These are phyloP conservation scores for Macrophya annulata DNA, from an alignment of 2,888 invertebrate species.

Conservation along the genomic window DNA sequence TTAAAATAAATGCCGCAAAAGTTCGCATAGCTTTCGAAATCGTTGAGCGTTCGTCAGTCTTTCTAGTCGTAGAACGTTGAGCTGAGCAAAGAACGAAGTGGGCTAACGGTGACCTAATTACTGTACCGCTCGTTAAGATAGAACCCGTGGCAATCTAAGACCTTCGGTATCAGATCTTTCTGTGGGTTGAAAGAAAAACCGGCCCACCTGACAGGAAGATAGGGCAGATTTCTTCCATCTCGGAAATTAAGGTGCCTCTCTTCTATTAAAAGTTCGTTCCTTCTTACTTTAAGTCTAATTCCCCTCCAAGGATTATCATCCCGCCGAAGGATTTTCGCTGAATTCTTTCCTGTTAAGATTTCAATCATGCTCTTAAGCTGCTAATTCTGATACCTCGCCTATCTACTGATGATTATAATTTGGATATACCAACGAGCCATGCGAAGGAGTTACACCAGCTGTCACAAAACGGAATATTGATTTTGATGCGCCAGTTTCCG, in stretches of 20 bases:
- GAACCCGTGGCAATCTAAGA: conserved; percentile 44
- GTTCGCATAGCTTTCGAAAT: conserved; percentile 17
- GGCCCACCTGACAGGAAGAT: conserved; percentile 6
- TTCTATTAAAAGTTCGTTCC: conserved; percentile 39
- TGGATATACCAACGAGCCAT: neutral
- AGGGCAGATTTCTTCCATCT: conserved; percentile 34
- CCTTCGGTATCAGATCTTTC: conserved; percentile 25
- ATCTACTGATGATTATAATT: neutral
- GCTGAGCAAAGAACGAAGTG: conserved; percentile 18
- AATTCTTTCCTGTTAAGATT: conserved; percentile 15
- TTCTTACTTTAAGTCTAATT: conserved; percentile 28
- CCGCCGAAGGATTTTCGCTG: neutral
- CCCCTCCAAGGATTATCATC: neutral
- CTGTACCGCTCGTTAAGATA: conserved; percentile 42
- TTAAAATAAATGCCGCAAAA: conserved; percentile 5
- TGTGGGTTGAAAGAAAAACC: conserved; percentile 33
- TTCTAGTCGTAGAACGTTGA: neutral
- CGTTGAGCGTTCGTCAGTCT: conserved; percentile 6
- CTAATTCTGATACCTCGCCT: neutral
- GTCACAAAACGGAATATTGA: neutral
- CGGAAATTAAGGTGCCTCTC: conserved; percentile 29
- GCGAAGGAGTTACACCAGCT: neutral
- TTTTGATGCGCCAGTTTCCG: neutral
- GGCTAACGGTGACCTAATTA: conserved; percentile 40
- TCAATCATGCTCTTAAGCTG: conserved; percentile 15